These are phyloP conservation scores for Cataglyphis albicans DNA, from an alignment of 2,888 invertebrate genomes.

Conservation along the genomic window DNA sequence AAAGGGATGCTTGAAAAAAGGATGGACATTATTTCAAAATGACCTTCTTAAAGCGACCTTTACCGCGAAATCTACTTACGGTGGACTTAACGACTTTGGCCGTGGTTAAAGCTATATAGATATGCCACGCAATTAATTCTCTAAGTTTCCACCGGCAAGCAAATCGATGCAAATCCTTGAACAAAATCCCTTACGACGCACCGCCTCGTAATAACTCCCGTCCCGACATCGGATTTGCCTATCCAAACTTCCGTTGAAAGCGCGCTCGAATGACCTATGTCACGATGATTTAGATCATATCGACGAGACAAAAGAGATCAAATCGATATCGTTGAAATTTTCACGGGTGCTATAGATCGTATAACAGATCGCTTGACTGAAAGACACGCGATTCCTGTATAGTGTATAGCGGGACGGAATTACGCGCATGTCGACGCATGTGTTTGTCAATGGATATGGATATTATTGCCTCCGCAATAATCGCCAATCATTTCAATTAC, in stretches of 20 bases:
- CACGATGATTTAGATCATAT: conserved; percentile 15
- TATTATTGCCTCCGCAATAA: not conserved
- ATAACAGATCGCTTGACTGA: not conserved
- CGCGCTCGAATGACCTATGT: conserved; percentile 8
- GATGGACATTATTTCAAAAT: not conserved
- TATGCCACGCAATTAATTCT: conserved; percentile 53
- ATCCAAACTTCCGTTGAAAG: conserved; percentile 47
- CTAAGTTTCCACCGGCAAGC: conserved; percentile 22
- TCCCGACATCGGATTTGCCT: conserved; percentile 50
- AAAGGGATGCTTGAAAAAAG: not conserved
- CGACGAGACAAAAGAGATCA: not conserved
- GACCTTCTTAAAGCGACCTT: conserved; percentile 35
- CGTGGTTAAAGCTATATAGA: conserved; percentile 31
- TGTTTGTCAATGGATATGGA: not conserved
- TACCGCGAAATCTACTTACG: conserved; percentile 49
- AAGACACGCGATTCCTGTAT: not conserved
- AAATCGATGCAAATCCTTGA: conserved; percentile 53
- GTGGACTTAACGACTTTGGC: conserved; percentile 46
- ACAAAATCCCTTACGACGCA: conserved; percentile 44
- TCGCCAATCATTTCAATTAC: not conserved
- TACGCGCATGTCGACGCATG: not conserved
- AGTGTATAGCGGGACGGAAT: not conserved
- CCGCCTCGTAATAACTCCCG: conserved; percentile 40
- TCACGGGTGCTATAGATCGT: not conserved
- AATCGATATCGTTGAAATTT: not conserved